Evolutionary conservation across 2,113 vertebrate genomes (phyloP), one percentile per base, ranked within the genome.

Genomic region (Lepisosteus osseus): DNA sequence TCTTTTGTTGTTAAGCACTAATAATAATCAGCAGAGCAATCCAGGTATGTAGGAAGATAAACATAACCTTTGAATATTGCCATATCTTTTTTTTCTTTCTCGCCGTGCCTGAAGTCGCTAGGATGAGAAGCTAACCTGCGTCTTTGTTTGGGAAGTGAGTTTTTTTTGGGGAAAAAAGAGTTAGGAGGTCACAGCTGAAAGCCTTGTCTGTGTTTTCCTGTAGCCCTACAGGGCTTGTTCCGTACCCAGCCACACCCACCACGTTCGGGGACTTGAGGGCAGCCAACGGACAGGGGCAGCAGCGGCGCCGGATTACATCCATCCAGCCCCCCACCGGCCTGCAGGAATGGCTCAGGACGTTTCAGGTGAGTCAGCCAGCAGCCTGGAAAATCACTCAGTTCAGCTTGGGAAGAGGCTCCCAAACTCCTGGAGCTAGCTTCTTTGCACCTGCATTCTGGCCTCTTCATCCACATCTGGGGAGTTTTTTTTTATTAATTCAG

Each of bases 291-390:
- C 97, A 99, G 89, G 97, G 97, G 61, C 96, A 97, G 63, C 97
- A 98, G 44, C 93, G 97, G 62, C 94, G 97, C 59, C 92, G 97
- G 47, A 97, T 98, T 79, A 97, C 97, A 80, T 97, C 96, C 71
- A 95, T 99, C 79, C 96, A 97, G 77, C 97, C 97, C 2, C 97
- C 97, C 0, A 92, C 95, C 0, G 97, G 96, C 84, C 96, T 99
- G 72, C 97, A 99, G 77, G 97, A 99, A 83, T 99, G 97, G 97
- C 95, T 99, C 86, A 96, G 96, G 76, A 99, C 96, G 87, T 99
- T 99, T 90, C 97, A 99, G 97, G 97, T 99, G 82, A 93, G 75
- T 61, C 9, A 2, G 14, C 45, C 12, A 59, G 51, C 14, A 29
- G 4, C 2, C 15, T 13, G 8, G 13, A 59, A 0, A 4, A 1